These are phyloP conservation scores for Diplodus sargus DNA, from an alignment of 2,797 vertebrate genomes.

Conservation along the genomic window DNA sequence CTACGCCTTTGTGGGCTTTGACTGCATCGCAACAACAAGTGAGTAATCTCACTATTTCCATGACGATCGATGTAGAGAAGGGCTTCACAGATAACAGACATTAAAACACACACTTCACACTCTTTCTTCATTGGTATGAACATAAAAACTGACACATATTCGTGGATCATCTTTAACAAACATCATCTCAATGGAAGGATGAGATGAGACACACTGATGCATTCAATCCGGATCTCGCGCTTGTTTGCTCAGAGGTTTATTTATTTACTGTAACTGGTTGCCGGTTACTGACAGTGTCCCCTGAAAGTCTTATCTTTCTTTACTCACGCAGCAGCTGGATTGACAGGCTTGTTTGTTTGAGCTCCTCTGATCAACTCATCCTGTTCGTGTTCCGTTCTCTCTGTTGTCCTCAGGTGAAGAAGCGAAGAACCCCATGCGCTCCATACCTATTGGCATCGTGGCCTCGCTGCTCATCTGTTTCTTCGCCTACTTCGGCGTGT, in stretches of 20 bases:
- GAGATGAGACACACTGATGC: not conserved
- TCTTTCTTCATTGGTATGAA: no score
- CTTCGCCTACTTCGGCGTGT: conserved; percentile 95
- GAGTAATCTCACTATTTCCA: conserved; percentile 44
- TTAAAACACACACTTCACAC: no score
- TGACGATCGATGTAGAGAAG: not conserved
- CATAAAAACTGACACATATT: no score
- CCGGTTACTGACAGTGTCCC: not conserved
- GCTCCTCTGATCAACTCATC: not conserved
- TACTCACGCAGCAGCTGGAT: no score
- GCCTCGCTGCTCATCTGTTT: conserved; percentile 95
- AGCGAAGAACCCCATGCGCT: conserved; percentile 94
- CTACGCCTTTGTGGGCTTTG: conserved; percentile 98
- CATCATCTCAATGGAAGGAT: not conserved
- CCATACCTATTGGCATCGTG: conserved; percentile 95
- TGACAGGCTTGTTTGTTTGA: not conserved
- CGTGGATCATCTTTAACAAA: not conserved
- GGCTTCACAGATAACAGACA: no score
- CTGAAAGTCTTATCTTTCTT: not conserved
- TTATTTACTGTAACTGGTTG: not conserved
- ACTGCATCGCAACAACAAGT: conserved; percentile 99
- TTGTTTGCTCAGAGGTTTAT: not conserved
- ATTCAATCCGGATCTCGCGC: no score
- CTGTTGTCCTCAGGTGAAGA: conserved; percentile 89
- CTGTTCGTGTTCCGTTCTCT: not conserved